Base-by-base conservation (phyloP, 1,140 invertebrate species). In the Drosophila lowei region DNA sequence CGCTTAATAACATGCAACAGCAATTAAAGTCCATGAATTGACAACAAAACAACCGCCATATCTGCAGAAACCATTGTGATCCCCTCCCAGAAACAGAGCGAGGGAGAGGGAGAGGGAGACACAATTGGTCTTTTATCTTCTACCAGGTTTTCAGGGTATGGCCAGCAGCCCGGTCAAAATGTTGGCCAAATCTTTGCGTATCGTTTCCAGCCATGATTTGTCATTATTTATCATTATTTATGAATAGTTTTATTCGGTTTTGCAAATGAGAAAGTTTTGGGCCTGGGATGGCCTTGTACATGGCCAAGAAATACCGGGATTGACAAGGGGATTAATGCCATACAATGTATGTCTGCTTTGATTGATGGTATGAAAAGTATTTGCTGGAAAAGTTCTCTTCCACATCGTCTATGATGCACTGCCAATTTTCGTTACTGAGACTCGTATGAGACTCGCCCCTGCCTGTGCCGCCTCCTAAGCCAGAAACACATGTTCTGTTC, bases 1-100 rank as follows among this genome's bases (percentile, higher is more conserved):
- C 55, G 53, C 64, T 34, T 44, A 59, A 44, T 47, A 55, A 53
- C 50, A 59, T 60, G 41, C 46, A 44, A 53, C 47, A 57, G 81
- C 78, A 86, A 86, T 86, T 86, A 86, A 86, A 88, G 61, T 68
- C 63, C 38, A 75, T 86, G 83, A 86, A 88, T 86, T 86, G 83
- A 88, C 83, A 86, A 86, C 65, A 86, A 89, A 88, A 76, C 58
- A 61, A 77, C 46, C 65, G 48, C 65, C 60, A 60, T 80, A 77
- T 85, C 57, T 60, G 52, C 64, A 60, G 43, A 68, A 62, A 62
- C 62, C 50, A 76, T 75, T 75, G 63, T 71, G 47, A 72, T 71
- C 43, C 50, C 13, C 34, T 8, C 28, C 7, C 23, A 38, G 0
- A 11, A 9, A 11, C 4, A 38, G 3, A 11, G 30, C 0, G 23